Conservation (phyloP, 2,888 invertebrate species). For the Phorcus lineatus region DNA sequence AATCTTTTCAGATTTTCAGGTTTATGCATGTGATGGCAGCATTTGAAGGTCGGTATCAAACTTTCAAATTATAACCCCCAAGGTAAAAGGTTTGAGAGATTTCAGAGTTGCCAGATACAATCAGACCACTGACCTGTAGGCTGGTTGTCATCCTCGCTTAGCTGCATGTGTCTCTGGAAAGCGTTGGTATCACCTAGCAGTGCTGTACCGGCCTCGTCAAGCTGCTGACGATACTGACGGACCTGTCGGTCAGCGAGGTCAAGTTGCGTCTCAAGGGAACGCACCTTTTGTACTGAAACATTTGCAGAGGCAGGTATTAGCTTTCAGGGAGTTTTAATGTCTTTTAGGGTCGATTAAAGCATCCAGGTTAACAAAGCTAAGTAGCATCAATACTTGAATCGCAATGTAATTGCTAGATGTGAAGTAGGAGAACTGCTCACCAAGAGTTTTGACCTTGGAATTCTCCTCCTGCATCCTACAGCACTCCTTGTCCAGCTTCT, state of each 20-base stretch:
- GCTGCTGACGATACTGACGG: constrained; percentile 45
- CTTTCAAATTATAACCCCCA: no score
- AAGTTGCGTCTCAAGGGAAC: constrained; percentile 49
- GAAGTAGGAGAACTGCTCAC: constrained; percentile 33
- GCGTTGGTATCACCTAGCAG: constrained; percentile 52
- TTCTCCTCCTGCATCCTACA: constrained; percentile 42
- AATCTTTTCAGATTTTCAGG: no score
- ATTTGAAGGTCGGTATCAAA: no score
- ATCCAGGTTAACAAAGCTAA: no score
- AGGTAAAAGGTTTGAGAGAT: no score
- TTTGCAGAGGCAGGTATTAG: no score
- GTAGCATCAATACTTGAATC: no score
- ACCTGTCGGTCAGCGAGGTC: constrained; percentile 56
- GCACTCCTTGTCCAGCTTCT: constrained; percentile 40
- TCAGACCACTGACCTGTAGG: neutral
- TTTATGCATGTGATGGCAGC: no score
- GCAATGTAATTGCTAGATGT: no score
- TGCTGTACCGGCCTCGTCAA: constrained; percentile 49
- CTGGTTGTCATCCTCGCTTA: neutral
- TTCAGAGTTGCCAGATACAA: no score
- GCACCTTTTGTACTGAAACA: constrained; percentile 46
- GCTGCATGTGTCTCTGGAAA: constrained; percentile 15
- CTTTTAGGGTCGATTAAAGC: no score
- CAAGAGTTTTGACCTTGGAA: constrained; percentile 44
- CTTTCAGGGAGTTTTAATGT: no score